phyloP scores from a whole-genome alignment of 2,888 invertebrate genomes.

The Venusia cambrica region DNA sequence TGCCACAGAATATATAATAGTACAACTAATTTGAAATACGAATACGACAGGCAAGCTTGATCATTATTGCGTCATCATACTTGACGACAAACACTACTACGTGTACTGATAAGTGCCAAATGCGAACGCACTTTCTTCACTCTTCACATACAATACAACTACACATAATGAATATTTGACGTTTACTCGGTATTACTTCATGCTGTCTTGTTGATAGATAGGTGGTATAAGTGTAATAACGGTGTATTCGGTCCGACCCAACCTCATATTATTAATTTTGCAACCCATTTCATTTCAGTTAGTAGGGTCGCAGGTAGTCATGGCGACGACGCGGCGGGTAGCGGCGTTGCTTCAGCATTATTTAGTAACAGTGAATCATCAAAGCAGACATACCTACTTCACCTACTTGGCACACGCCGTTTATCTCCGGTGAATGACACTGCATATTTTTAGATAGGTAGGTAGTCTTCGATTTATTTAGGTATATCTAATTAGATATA shows the following conservation, averaged over 20 bases:
- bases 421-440: constrained; percentile 34
- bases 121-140: constrained; percentile 15
- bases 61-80: constrained; percentile 57
- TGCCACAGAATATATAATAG: too few relatives aligned
- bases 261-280: too few relatives aligned
- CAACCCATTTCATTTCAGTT: constrained; percentile 4
- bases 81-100: constrained; percentile 12
- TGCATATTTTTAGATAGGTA: constrained; percentile 24
- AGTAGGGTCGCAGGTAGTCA: constrained; percentile 16
- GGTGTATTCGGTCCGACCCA: too few relatives aligned
- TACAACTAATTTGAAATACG: constrained; percentile 14
- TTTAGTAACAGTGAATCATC: constrained; percentile 26
- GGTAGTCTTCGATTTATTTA: too few relatives aligned
- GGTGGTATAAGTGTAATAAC: too few relatives aligned
- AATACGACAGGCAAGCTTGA: constrained; percentile 40
- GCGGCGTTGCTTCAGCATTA: constrained; percentile 1
- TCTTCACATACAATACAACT: too few relatives aligned
- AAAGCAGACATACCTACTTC: constrained; percentile 30
- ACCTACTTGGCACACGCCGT: constrained; percentile 22
- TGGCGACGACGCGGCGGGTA: constrained; percentile 5
- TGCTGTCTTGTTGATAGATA: too few relatives aligned
- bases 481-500: too few relatives aligned
- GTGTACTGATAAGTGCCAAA: constrained; percentile 6
- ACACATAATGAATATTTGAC: background rate
- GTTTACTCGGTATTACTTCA: too few relatives aligned